Evolutionary conservation across 1,140 invertebrate species (phyloP).

Genomic region (Zaprionus africanus): DNA sequence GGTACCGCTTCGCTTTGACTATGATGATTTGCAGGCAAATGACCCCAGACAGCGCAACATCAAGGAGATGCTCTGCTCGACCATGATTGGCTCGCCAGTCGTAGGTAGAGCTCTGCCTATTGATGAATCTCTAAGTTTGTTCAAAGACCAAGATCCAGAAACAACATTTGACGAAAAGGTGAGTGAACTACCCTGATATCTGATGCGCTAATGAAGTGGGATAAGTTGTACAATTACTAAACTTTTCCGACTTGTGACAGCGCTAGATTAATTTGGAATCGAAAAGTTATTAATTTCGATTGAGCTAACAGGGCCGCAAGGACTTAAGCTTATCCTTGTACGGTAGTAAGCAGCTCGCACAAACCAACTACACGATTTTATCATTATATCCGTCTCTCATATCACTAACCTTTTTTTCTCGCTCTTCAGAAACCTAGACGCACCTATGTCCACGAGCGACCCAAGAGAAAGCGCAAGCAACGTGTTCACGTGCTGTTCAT

Average conservation of each 20-base stretch:
- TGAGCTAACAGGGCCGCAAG: conserved; percentile 82
- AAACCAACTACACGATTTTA: conserved; percentile 10
- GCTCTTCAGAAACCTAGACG: conserved; percentile 54
- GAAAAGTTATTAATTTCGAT: conserved; percentile 53
- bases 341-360: conserved; percentile 79
- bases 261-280: conserved; percentile 60
- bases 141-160: conserved; percentile 58
- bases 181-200: not conserved
- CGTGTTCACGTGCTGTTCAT: conserved; percentile 61
- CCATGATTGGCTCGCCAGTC: conserved; percentile 49
- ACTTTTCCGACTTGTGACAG: not conserved
- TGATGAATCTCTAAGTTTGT: conserved; percentile 47
- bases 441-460: conserved; percentile 62
- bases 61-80: conserved; percentile 70
- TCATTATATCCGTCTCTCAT: not conserved
- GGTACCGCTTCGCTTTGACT: conserved; percentile 16
- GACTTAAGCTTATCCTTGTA: conserved; percentile 70
- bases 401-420: not conserved
- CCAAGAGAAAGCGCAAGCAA: conserved; percentile 72
- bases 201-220: conserved; percentile 21
- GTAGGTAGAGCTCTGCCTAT: not conserved
- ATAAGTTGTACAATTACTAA: not conserved
- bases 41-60: conserved; percentile 55
- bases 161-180: conserved; percentile 71
- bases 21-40: conserved; percentile 25